These are phyloP conservation scores for Portevinia maculata DNA, from an alignment of 2,888 invertebrate species.

Conservation along the genomic window DNA sequence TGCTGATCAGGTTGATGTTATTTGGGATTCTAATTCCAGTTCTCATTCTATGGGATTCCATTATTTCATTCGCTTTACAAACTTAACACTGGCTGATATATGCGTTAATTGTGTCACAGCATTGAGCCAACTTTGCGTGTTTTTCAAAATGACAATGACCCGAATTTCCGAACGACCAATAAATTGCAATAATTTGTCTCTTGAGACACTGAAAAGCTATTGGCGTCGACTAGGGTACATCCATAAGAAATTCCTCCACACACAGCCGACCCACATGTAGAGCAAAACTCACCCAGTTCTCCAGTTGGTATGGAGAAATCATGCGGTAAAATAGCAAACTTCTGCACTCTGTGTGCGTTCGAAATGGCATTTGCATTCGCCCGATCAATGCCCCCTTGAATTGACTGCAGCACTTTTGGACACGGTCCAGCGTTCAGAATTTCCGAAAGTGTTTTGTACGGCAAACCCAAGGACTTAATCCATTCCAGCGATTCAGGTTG, in stretches of 20 bases:
- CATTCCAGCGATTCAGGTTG: constrained; percentile 87
- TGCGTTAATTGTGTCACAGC: constrained; percentile 22
- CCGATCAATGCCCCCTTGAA: constrained; percentile 89
- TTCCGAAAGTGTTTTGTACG: constrained; percentile 88
- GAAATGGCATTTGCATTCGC: constrained; percentile 91
- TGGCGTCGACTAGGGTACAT: constrained; percentile 22
- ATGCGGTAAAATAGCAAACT: constrained; percentile 90
- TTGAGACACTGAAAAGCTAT: constrained; percentile 41
- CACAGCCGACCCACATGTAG: neutral
- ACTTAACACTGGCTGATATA: constrained; percentile 27
- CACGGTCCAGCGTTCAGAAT: constrained; percentile 86
- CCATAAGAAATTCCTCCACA: constrained; percentile 15
- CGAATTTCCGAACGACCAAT: constrained; percentile 10
- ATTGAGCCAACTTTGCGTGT: neutral
- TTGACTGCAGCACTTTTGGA: constrained; percentile 85
- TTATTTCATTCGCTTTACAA: neutral
- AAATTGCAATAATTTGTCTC: constrained; percentile 20
- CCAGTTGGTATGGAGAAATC: constrained; percentile 94
- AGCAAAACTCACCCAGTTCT: constrained; percentile 85
- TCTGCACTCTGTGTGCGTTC: constrained; percentile 93
- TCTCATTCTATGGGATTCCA: neutral
- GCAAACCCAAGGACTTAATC: constrained; percentile 86
- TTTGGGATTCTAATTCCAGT: neutral
- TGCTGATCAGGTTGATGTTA: neutral
- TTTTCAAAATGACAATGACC: constrained; percentile 50